These are phyloP conservation scores for Coregonus ussuriensis DNA, from an alignment of 2,797 vertebrate species.

Conservation along the genomic window DNA sequence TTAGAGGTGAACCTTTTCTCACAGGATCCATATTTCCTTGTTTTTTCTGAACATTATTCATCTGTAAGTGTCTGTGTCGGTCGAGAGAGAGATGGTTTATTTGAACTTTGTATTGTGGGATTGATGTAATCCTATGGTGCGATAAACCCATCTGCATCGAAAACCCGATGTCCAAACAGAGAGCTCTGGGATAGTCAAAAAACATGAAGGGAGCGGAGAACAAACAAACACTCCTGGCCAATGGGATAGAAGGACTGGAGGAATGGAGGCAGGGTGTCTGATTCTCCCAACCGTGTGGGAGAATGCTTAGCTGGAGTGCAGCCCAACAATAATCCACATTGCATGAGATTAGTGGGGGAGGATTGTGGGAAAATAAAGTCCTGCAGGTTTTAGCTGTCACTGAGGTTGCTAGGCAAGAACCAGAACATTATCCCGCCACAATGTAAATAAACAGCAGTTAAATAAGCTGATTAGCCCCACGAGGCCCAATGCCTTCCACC, in stretches of 20 bases:
- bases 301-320: too few species aligned
- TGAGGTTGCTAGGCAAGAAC: not conserved
- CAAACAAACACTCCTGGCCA: not conserved
- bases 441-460: conserved; percentile 56
- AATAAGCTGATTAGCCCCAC: conserved; percentile 21
- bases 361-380: conserved; percentile 49
- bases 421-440: conserved; percentile 31
- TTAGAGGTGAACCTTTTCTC: not conserved
- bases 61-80: conserved; percentile 5
- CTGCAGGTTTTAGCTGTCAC: conserved; percentile 38
- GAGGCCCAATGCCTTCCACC: too few species aligned
- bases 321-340: too few species aligned
- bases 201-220: not conserved
- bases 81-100: conserved; percentile 21
- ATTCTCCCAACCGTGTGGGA: too few species aligned
- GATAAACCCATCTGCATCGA: conserved; percentile 27
- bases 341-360: conserved; percentile 31
- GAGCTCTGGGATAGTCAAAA: conserved; percentile 23
- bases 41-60: too few species aligned
- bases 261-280: not conserved
- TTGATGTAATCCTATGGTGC: conserved; percentile 32
- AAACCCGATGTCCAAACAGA: conserved; percentile 44
- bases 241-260: not conserved
- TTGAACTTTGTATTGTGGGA: conserved; percentile 20
- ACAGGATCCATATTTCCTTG: not conserved